phyloP scores from a whole-genome alignment of 2,888 invertebrate species.

The Cyclophora albipunctata region DNA sequence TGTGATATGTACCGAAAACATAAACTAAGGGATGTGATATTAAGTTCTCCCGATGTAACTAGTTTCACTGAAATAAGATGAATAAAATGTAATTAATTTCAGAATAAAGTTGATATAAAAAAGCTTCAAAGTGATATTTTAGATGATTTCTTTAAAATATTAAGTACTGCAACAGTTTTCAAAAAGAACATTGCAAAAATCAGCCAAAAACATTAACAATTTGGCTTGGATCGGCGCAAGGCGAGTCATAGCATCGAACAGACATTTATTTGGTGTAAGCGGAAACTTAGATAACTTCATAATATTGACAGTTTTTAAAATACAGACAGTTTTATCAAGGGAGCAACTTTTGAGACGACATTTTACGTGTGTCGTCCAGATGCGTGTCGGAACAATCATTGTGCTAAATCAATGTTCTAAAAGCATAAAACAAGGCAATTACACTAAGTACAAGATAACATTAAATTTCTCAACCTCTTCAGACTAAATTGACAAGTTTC shows the following conservation, averaged over 20 bases:
- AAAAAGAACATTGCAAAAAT: constrained; percentile 55
- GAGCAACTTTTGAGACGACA: too few relatives aligned
- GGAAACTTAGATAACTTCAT: constrained; percentile 17
- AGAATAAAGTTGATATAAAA: too few relatives aligned
- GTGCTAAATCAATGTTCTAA: constrained; percentile 43
- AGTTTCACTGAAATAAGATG: too few relatives aligned
- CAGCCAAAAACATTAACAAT: constrained; percentile 33
- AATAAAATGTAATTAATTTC: too few relatives aligned
- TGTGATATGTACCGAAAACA: constrained; percentile 27
- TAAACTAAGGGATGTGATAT: background rate
- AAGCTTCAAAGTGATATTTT: too few relatives aligned
- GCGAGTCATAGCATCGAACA: constrained; percentile 13
- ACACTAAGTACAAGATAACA: constrained; percentile 51
- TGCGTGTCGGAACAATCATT: constrained; percentile 30
- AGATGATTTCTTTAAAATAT: background rate
- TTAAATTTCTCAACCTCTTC: constrained; percentile 42
- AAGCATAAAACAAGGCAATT: constrained; percentile 38
- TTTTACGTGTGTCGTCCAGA: too few relatives aligned
- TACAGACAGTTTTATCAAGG: too few relatives aligned
- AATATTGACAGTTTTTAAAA: too few relatives aligned
- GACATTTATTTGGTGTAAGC: constrained; percentile 49
- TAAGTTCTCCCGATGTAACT: too few relatives aligned
- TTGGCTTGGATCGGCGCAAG: constrained; percentile 35
- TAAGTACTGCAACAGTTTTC: constrained; percentile 17
- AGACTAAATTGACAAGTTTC: constrained; percentile 39